A percentile compares a stretch with the other conserved stretches of the same genome.
Evolutionary conservation across 2,888 invertebrate species (phyloP).

Genomic region (Monopis laevigella): DNA sequence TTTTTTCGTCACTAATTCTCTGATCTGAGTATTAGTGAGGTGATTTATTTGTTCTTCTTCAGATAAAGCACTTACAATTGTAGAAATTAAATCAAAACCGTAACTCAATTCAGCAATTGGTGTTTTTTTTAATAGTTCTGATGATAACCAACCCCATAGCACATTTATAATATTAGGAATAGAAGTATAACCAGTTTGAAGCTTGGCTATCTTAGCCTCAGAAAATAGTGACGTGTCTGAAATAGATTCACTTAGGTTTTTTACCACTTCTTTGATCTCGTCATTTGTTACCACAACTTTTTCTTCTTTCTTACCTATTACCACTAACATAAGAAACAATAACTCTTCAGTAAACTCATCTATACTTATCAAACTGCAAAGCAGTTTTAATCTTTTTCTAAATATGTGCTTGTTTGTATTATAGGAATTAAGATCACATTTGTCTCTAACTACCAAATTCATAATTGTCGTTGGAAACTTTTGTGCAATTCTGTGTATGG

Average conservation of each 20-base stretch:
- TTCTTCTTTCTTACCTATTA: conserved; percentile 47
- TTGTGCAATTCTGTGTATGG: conserved; percentile 60
- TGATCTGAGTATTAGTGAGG: too few species aligned
- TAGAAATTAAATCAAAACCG: conserved; percentile 40
- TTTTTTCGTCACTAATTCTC: too few species aligned
- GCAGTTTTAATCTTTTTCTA: conserved; percentile 46
- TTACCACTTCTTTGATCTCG: conserved; percentile 38
- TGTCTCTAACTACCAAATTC: conserved; percentile 50
- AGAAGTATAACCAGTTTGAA: conserved; percentile 52
- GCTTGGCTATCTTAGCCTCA: conserved; percentile 40
- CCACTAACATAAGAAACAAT: conserved; percentile 21
- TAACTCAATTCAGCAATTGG: too few species aligned
- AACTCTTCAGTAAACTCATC: conserved; percentile 56
- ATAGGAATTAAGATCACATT: conserved; percentile 43
- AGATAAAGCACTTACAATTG: conserved; percentile 41
- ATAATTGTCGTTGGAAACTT: conserved; percentile 63
- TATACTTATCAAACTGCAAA: conserved; percentile 53
- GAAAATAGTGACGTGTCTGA: conserved; percentile 40
- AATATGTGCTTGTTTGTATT: conserved; percentile 34
- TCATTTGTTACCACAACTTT: conserved; percentile 26
- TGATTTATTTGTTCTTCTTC: too few species aligned
- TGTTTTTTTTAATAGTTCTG: conserved; percentile 30
- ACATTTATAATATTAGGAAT: conserved; percentile 45
- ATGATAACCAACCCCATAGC: conserved; percentile 24
- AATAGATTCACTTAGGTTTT: conserved; percentile 39